These are phyloP conservation scores for Hippoglossus stenolepis DNA, from an alignment of 2,113 vertebrate species.

Conservation along the genomic window DNA sequence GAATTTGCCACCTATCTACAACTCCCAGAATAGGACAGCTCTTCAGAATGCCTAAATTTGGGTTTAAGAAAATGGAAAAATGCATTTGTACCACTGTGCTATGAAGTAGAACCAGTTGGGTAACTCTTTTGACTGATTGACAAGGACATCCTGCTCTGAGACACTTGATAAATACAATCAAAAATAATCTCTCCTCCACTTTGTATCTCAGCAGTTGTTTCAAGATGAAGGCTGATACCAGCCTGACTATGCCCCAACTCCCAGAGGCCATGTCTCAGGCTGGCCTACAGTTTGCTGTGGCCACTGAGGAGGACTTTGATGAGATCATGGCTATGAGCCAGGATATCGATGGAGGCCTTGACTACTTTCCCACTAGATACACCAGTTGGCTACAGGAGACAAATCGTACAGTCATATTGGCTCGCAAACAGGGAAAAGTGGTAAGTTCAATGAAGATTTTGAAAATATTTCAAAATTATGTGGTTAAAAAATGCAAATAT, in stretches of 20 bases:
- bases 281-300: constrained; percentile 84
- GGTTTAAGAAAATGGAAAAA: neutral
- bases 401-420: constrained; percentile 82
- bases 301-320: constrained; percentile 86
- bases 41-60: neutral
- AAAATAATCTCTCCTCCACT: constrained; percentile 46
- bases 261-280: constrained; percentile 80
- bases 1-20: too few species aligned
- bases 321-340: constrained; percentile 86
- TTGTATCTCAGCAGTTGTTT: constrained; percentile 66
- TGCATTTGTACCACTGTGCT: neutral
- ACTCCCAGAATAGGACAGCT: too few species aligned
- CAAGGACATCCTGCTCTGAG: neutral
- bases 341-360: constrained; percentile 84
- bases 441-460: constrained; percentile 62
- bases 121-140: neutral
- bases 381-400: constrained; percentile 83
- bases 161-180: neutral
- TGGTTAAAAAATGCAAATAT: too few species aligned
- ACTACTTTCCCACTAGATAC: constrained; percentile 86
- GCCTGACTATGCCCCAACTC: constrained; percentile 79
- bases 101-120: neutral
- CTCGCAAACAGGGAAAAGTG: constrained; percentile 84
- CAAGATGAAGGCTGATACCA: constrained; percentile 86
- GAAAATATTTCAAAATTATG: neutral